Conservation (phyloP, 1,140 invertebrate species). For the Parapsyche elsis region DNA sequence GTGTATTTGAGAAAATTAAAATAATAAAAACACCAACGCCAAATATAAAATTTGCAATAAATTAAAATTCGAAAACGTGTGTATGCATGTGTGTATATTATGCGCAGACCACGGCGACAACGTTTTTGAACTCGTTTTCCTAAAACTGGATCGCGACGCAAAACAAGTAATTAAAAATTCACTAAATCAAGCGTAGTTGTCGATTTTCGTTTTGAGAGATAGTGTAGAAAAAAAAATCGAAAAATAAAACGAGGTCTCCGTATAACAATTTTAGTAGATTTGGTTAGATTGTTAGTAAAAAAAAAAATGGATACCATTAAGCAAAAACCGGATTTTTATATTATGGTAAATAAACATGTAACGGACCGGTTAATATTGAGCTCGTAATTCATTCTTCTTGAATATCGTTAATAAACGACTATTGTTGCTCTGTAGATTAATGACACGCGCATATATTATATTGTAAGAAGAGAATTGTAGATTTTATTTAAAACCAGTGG, state of each 20-base stretch:
- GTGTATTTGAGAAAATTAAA: too few species aligned
- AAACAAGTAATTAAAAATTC: slow-evolving; percentile 40
- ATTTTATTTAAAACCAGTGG: too few species aligned
- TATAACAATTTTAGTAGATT: slow-evolving; percentile 39
- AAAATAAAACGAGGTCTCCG: slow-evolving; percentile 42
- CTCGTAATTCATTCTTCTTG: slow-evolving; percentile 45
- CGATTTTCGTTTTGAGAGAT: slow-evolving; percentile 23
- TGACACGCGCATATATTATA: neutral
- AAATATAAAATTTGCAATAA: neutral
- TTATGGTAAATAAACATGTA: slow-evolving; percentile 44
- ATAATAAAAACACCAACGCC: too few species aligned
- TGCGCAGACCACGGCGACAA: neutral
- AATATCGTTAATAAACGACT: slow-evolving; percentile 24
- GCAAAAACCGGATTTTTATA: slow-evolving; percentile 39
- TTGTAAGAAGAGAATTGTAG: neutral
- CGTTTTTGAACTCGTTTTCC: slow-evolving; percentile 25
- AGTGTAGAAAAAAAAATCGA: neutral
- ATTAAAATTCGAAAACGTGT: neutral
- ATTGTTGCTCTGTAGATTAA: slow-evolving; percentile 13
- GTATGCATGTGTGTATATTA: neutral
- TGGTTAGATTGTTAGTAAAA: slow-evolving; percentile 26
- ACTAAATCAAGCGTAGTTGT: slow-evolving; percentile 34
- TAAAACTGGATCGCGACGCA: slow-evolving; percentile 37
- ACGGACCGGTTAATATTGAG: slow-evolving; percentile 42
- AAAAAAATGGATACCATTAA: slow-evolving; percentile 38